Base-by-base conservation (phyloP, 2,113 vertebrate genomes). In the Rhipidura dahli region DNA sequence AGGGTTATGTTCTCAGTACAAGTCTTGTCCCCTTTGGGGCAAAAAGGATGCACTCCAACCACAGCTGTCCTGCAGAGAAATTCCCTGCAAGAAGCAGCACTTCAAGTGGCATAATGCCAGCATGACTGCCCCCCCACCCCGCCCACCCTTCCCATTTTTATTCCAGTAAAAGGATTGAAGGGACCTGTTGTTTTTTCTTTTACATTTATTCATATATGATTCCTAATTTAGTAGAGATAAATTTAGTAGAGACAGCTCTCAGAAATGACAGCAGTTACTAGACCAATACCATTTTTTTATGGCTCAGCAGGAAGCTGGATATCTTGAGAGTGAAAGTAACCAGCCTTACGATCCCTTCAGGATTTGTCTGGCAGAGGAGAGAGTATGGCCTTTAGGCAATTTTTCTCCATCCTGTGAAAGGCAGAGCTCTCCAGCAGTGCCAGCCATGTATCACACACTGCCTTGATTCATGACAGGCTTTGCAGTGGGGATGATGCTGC, bases 121-220 rank as follows among this genome's bases (percentile, higher is more conserved):
- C 0, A 0, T 61, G 78, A 75, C 20, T 61, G 26, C 15, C 23
- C 11, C 3, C 17, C 33, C 60, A 49, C 50, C 42, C 1, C 9
- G 19, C 18, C 21, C 33, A 70, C 47, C 24, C 24, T 87, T 57
- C 21, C 15, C 9, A 11, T 30, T 71, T 49, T 71, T 49, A 57
- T 39, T 71, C 7, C 49, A 39, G 8, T 39, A 60, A 63, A 30
- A 63, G 13, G 53, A 83, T 35, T 11, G 10, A 49, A 87, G 24
- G 16, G 3, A 57, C 15, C 7, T 4, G 26, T 14, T 20, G 22
- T 0, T 20, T 50, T 31, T 30, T 31, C 8, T 69, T 69, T 45
- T 39, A 14, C 2, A 0, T n/a, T 77, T 70, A 40, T 78, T 51
- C 0, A 0, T 50, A 9, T 5, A 13, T 35, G 4, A 35, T 49